Percentiles rank a stretch among this genome's conserved stretches.
Conservation (phyloP, 2,113 vertebrate genomes). For the Nothoprocta perdicaria region DNA sequence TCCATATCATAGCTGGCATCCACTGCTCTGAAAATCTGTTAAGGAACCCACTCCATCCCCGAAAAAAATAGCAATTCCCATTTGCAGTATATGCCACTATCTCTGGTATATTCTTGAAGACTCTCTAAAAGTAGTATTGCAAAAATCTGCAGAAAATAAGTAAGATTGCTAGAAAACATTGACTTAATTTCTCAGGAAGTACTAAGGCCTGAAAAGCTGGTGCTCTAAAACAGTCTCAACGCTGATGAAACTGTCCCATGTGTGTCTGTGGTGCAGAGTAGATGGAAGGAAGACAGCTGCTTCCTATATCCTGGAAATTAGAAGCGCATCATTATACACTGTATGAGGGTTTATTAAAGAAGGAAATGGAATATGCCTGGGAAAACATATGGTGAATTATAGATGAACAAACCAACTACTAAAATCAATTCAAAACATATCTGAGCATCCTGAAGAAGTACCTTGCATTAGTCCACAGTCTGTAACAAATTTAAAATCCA, state of each 20-base stretch:
- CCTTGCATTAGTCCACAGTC: background rate
- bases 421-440: background rate
- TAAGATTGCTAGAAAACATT: background rate
- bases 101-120: background rate
- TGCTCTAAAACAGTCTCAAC: background rate
- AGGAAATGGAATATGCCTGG: background rate
- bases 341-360: background rate
- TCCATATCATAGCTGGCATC: background rate
- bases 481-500: background rate
- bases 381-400: fast-evolving
- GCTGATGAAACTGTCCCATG: background rate
- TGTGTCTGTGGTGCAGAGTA: background rate
- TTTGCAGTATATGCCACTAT: background rate
- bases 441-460: background rate
- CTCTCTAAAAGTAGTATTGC: background rate
- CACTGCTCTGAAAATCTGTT: background rate
- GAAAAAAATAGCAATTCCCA: too few relatives aligned
- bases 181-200: background rate
- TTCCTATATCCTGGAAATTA: background rate
- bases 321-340: background rate
- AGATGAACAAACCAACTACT: background rate
- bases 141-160: background rate
- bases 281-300: background rate
- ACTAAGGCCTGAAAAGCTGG: background rate
- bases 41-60: too few relatives aligned